Conservation (phyloP, 2,888 invertebrate species). For the Altica lythri region DNA sequence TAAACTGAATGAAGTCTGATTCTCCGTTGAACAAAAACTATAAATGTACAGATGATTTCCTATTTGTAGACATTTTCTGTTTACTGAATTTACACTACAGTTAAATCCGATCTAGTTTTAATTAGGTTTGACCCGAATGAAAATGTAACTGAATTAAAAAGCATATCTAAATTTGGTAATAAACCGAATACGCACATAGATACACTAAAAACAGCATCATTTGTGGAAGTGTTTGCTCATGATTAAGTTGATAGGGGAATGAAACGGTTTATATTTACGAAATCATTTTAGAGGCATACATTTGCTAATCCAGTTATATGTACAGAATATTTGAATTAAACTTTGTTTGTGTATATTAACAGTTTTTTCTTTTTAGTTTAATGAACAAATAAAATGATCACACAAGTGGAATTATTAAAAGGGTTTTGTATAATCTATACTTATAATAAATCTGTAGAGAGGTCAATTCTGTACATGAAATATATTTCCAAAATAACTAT, state of each 20-base stretch:
- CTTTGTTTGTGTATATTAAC: too few species aligned
- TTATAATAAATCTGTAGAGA: too few species aligned
- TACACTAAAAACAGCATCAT: constrained; percentile 13
- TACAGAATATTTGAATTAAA: constrained; percentile 13
- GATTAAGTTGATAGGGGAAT: constrained; percentile 30
- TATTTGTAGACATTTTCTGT: constrained; percentile 8
- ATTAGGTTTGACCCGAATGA: constrained; percentile 26
- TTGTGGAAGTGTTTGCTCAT: constrained; percentile 28
- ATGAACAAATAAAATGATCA: too few species aligned
- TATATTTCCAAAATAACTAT: too few species aligned
- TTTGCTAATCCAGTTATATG: constrained; percentile 15
- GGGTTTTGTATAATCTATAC: too few species aligned
- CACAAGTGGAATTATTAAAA: too few species aligned
- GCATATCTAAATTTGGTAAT: constrained; percentile 18
- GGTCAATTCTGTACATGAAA: too few species aligned
- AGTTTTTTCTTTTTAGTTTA: too few species aligned
- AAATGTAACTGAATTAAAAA: constrained; percentile 33
- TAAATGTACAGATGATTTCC: neutral
- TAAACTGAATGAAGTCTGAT: neutral
- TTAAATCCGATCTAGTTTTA: constrained; percentile 25
- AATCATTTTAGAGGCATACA: constrained; percentile 22
- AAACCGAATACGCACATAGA: constrained; percentile 21
- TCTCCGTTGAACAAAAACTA: constrained; percentile 6
- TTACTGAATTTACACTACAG: constrained; percentile 9
- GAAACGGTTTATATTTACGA: constrained; percentile 29